Evolutionary conservation across 2,888 invertebrate species (phyloP), one percentile per base, ranked within the genome.

Genomic region (Cancer borealis): DNA sequence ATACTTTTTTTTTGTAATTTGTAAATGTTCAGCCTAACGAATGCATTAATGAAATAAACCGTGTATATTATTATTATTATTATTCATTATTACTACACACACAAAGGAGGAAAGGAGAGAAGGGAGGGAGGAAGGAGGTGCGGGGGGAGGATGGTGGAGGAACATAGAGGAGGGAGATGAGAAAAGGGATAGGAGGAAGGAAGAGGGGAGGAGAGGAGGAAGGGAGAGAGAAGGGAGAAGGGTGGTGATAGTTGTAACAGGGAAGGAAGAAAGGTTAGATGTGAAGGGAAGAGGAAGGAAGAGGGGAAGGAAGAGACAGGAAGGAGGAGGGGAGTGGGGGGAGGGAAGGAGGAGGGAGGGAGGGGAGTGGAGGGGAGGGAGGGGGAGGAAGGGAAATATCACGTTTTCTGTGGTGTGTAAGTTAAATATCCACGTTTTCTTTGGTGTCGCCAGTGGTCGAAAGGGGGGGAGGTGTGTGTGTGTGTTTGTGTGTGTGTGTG

Each of bases 401-500:
- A 17, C 39, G 30, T 84, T 84, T 39, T 84, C 1, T 84, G 84
- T 14, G 12, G 17, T 30, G 73, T 26, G n/a, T 26, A n/a, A 12
- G 39, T 8, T 39, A 4, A 39, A 84, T 10, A 26, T 79, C 39
- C 39, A 30, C 84, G 84, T 84, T 84, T 84, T 84, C 84, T 84
- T 39, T 84, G 84, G 84, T 84, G 84, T 84, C 84, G 84, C 84
- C 84, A 84, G 84, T 84, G 73, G 73, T 79, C 73, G 73, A 79
- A 26, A 8, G 73, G 21, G 47, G 26, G 46, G 17, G 49, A n/a
- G 6, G 89, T 49, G 49, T 1, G 45, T 84, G 45, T 88, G 46
- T 88, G 47, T 30, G 45, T 45, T 79, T 66, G 92, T 46, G 92
- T 66, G 92, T 66, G 92, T 60, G 39, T 91, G 91, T 91, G 91